These are phyloP conservation scores for Lasioglossum vierecki DNA, from an alignment of 2,888 invertebrate genomes.

Conservation along the genomic window DNA sequence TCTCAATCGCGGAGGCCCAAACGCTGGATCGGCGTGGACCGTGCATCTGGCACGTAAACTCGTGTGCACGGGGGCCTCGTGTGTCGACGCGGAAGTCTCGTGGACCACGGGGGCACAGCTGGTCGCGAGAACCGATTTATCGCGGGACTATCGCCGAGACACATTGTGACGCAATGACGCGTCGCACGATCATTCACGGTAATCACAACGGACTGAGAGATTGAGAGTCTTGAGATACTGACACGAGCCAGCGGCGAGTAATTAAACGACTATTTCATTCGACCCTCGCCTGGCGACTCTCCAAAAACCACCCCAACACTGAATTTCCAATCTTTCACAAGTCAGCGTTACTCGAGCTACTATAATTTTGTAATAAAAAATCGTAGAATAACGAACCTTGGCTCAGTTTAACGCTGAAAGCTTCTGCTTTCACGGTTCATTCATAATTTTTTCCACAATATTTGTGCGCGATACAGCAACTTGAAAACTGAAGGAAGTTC, in stretches of 20 bases:
- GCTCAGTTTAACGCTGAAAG: not conserved
- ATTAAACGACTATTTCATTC: not conserved
- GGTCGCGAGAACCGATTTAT: conserved; percentile 56
- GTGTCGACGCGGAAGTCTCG: conserved; percentile 51
- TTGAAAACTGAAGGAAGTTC: not conserved
- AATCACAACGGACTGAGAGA: conserved; percentile 1
- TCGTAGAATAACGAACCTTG: not conserved
- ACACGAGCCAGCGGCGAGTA: not conserved
- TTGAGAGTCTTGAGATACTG: conserved; percentile 10
- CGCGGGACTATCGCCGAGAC: conserved; percentile 42
- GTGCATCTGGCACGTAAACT: conserved; percentile 57
- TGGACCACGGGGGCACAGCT: conserved; percentile 53
- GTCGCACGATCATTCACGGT: conserved; percentile 22
- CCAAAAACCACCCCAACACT: not conserved
- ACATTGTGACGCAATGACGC: conserved; percentile 42
- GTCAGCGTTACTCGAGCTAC: not conserved
- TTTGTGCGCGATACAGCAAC: not conserved
- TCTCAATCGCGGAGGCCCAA: conserved; percentile 45
- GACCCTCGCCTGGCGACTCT: not conserved
- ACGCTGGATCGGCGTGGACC: conserved; percentile 31
- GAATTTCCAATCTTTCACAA: not conserved
- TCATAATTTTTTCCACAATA: not conserved
- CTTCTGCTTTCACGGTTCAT: not conserved
- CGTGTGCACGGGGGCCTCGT: conserved; percentile 15
- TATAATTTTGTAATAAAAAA: not conserved